Base-by-base conservation (phyloP, 2,113 vertebrate species). In the Psophia crepitans region DNA sequence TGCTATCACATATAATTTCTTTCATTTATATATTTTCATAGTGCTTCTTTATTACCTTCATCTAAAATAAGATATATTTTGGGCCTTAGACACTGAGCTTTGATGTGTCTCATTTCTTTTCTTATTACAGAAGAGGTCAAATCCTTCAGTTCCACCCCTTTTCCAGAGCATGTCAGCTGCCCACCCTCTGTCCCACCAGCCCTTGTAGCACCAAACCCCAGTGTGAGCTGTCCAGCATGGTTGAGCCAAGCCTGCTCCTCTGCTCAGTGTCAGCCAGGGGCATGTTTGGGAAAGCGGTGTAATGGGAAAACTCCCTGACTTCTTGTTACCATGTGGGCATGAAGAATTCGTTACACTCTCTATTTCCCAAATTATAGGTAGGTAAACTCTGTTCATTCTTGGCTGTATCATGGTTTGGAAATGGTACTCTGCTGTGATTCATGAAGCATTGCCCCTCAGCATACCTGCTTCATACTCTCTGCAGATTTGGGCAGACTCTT, bases 221-320 rank as follows among this genome's bases (percentile, higher is more conserved):
- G 35, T 8, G 9, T 0, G 2, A 80, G 35, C 53, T 49, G 48
- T 16, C 39, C 0, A 2, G 16, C 5, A 12, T 0, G 1, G 61
- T 30, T 61, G 26, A 73, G 27, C 46, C 60, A 61, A 49, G 23
- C 24, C 56, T 75, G 6, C 23, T 46, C 17, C 26, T 58, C 56
- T 93, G 69, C 64, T 63, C 1, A 0, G 19, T 54, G 77, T 70
- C 84, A 84, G 60, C 41, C 81, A 78, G 37, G 35, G 51, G 16
- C 13, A 4, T 39, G 35, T 61, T 43, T 70, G 21, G 81, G 54
- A 60, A 84, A 87, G 49, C 1, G 24, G 13, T 21, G 11, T 37
- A 26, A 48, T 12, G 27, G 33, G 69, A 91, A 87, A 56, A 70
- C 26, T 66, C 73, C 27, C n/a, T 41, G 32, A 57, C 27, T 14